phyloP scores from a whole-genome alignment of 2,888 invertebrate genomes.

The Hirtodrosophila histrioides region DNA sequence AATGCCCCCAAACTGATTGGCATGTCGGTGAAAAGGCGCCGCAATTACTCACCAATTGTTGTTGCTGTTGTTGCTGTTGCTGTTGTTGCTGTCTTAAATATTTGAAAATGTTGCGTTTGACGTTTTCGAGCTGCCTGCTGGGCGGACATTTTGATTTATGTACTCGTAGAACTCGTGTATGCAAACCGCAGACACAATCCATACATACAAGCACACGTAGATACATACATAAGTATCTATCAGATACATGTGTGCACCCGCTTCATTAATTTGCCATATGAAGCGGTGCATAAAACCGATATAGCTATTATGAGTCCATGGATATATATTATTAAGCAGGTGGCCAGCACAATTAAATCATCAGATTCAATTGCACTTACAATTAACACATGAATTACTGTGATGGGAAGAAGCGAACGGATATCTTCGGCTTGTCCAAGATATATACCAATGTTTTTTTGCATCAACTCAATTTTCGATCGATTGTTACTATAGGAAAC shows the following conservation, averaged over 20 bases:
- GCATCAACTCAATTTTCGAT: too few species aligned
- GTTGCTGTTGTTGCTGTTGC: conserved; percentile 20
- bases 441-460: not conserved
- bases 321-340: conserved; percentile 53
- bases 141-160: conserved; percentile 70
- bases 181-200: conserved; percentile 7
- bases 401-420: conserved; percentile 28
- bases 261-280: conserved; percentile 78
- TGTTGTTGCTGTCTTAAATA: conserved; percentile 42
- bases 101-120: conserved; percentile 59
- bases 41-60: conserved; percentile 55
- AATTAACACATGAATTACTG: conserved; percentile 60
- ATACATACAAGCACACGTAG: not conserved
- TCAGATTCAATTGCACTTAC: conserved; percentile 31
- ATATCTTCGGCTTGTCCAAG: not conserved
- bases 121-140: conserved; percentile 48
- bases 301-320: conserved; percentile 29
- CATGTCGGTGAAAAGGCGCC: conserved; percentile 30
- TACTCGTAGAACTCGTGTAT: not conserved
- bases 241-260: conserved; percentile 45
- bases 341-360: not conserved
- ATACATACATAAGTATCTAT: conserved; percentile 40
- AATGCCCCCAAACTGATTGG: not conserved
- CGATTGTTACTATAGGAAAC: too few species aligned
- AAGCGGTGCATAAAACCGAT: conserved; percentile 61